Percentiles rank a stretch among this genome's conserved stretches.
These are phyloP conservation scores for Marmota monax DNA, from an alignment of 2,113 vertebrate species.

Conservation along the genomic window DNA sequence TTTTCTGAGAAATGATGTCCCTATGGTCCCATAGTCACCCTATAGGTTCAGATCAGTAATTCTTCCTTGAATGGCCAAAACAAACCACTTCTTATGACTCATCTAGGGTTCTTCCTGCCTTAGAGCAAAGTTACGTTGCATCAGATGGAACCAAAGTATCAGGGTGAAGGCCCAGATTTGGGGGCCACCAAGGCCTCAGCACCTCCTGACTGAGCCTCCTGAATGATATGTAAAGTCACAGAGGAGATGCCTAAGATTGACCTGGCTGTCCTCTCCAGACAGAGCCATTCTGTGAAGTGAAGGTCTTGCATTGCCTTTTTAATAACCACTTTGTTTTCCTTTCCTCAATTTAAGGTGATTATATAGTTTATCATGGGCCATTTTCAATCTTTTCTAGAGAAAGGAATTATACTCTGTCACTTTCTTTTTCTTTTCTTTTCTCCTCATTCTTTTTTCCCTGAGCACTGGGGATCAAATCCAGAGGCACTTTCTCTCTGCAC, in stretches of 20 bases:
- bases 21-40: background rate
- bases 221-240: background rate
- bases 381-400: conserved; percentile 11
- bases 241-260: background rate
- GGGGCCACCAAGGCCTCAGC: background rate
- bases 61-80: background rate
- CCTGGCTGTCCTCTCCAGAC: background rate
- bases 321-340: background rate
- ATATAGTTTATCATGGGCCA: background rate
- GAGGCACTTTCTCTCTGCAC: no score
- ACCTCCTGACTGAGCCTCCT: background rate
- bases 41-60: background rate
- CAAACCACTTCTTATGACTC: background rate
- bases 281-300: background rate
- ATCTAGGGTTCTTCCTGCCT: background rate
- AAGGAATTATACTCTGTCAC: background rate
- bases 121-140: no score
- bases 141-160: no score
- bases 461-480: no score
- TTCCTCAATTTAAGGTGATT: background rate
- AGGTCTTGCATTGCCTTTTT: background rate
- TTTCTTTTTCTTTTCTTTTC: no score
- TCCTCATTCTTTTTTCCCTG: no score
- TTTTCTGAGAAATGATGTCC: background rate
- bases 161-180: no score